These are phyloP conservation scores for Hydrochoerus hydrochaeris DNA, from an alignment of 2,113 vertebrate genomes.

Conservation along the genomic window DNA sequence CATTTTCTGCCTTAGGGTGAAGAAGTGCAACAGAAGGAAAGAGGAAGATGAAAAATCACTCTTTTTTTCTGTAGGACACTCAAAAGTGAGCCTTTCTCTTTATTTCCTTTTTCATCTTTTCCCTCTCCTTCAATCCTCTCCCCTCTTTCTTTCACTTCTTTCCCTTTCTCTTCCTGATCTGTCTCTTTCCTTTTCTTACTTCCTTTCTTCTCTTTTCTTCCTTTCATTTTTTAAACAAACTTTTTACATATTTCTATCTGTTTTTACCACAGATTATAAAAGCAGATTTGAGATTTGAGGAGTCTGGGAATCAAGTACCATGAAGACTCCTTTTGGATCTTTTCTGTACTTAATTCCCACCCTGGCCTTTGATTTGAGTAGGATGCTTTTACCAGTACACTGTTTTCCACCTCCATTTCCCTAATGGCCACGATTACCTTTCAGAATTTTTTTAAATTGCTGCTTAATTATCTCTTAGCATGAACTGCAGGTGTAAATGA, in stretches of 20 bases:
- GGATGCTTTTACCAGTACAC: neutral
- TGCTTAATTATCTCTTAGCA: neutral
- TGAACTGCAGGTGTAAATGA: neutral
- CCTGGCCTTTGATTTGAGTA: no score
- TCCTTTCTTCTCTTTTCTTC: neutral
- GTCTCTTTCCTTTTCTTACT: no score
- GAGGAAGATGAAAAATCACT: neutral
- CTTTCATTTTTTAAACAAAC: no score
- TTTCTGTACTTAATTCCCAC: neutral
- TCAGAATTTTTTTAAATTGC: neutral
- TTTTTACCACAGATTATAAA: neutral
- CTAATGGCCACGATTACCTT: neutral
- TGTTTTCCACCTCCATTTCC: neutral
- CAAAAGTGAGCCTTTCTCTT: neutral
- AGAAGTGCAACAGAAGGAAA: neutral
- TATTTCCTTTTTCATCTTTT: no score
- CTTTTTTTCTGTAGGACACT: no score
- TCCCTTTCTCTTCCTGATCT: no score
- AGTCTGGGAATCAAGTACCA: neutral
- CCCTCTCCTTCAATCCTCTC: no score
- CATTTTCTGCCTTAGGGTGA: neutral
- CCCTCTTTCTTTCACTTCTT: no score
- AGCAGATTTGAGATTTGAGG: neutral
- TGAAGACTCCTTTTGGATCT: neutral
- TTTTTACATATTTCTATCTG: neutral